Evolutionary conservation across 2,113 vertebrate genomes (phyloP).

Genomic region (Sprattus sprattus): DNA sequence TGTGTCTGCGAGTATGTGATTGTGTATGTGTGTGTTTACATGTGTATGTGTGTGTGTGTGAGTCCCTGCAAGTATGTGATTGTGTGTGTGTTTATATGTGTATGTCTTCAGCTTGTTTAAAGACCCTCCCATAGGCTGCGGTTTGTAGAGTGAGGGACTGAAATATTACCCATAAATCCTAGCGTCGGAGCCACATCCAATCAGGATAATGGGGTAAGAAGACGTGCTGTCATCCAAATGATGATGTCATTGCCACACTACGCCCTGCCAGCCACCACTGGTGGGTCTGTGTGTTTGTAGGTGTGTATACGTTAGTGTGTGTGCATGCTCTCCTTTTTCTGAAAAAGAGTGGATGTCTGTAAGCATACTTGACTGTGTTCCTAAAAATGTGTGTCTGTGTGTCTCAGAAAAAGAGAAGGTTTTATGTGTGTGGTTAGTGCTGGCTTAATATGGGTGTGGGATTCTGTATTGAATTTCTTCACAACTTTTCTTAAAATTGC

Average conservation of each 20-base stretch:
- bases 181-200: slow-evolving; percentile 74
- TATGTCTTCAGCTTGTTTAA: slow-evolving; percentile 19
- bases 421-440: slow-evolving; percentile 55
- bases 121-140: slow-evolving; percentile 60
- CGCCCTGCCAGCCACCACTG: slow-evolving; percentile 56
- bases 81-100: slow-evolving; percentile 23
- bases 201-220: slow-evolving; percentile 74
- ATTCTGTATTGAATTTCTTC: slow-evolving; percentile 69
- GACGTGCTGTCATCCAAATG: slow-evolving; percentile 76
- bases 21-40: neutral
- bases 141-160: slow-evolving; percentile 64
- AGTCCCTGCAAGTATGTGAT: neutral
- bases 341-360: neutral
- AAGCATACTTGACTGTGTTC: slow-evolving; percentile 43
- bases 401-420: neutral
- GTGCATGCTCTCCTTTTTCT: slow-evolving; percentile 2
- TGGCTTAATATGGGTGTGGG: slow-evolving; percentile 67
- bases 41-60: neutral
- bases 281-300: slow-evolving; percentile 51
- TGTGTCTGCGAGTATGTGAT: too few species aligned
- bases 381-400: slow-evolving; percentile 2
- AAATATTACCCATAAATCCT: slow-evolving; percentile 76
- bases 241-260: slow-evolving; percentile 67
- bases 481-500: slow-evolving; percentile 64
- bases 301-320: slow-evolving; percentile 29